A percentile compares a stretch with the other conserved stretches of the same genome.
These are phyloP conservation scores for Ischnura elegans DNA, from an alignment of 2,888 invertebrate genomes.

Conservation along the genomic window DNA sequence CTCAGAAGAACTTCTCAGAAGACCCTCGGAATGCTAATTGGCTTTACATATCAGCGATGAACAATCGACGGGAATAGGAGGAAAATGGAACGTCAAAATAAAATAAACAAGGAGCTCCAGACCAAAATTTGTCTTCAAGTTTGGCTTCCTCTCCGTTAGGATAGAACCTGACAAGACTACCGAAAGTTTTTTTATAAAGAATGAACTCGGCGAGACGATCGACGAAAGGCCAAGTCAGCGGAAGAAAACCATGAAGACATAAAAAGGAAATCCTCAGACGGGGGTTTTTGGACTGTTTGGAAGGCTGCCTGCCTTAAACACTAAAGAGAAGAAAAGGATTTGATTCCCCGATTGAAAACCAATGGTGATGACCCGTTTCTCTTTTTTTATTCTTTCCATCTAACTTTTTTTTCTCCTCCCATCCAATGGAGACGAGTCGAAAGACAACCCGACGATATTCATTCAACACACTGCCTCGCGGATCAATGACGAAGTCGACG, in stretches of 20 bases:
- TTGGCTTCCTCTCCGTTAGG: not conserved
- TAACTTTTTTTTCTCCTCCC: too few relatives aligned
- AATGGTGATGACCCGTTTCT: not conserved
- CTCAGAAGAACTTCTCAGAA: too few relatives aligned
- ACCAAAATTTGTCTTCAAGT: too few relatives aligned
- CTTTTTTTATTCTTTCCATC: not conserved
- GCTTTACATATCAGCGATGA: too few relatives aligned
- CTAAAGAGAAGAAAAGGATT: too few relatives aligned
- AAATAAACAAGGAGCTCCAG: too few relatives aligned
- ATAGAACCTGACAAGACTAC: not conserved
- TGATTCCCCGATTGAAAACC: not conserved
- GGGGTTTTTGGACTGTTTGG: not conserved
- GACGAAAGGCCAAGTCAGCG: not conserved
- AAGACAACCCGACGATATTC: not conserved
- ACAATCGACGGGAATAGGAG: too few relatives aligned
- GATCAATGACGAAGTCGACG: not conserved
- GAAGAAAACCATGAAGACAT: not conserved
- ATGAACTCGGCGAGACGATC: not conserved
- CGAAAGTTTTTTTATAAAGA: not conserved
- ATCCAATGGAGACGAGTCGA: not conserved
- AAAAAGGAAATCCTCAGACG: not conserved
- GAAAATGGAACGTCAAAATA: too few relatives aligned
- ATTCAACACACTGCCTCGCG: not conserved
- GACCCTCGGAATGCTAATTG: too few relatives aligned
- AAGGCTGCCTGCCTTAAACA: not conserved